These are phyloP conservation scores for Caenorhabditis becei DNA, from an alignment of 2,888 invertebrate genomes.

Conservation along the genomic window DNA sequence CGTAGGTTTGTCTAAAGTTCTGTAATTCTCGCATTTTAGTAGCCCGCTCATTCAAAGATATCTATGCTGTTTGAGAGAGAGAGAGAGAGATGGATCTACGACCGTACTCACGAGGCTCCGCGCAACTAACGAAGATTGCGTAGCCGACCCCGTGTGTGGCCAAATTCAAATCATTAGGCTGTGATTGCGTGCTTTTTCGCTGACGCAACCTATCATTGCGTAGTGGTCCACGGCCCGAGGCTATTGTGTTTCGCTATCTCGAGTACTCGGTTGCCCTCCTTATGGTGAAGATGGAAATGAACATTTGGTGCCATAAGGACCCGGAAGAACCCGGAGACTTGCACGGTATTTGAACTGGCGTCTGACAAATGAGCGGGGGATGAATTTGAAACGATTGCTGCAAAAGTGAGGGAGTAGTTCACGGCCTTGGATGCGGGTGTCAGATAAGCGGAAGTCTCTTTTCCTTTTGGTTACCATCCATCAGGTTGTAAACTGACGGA, in stretches of 20 bases:
- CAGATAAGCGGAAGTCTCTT: conserved; percentile 56
- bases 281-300: conserved; percentile 17
- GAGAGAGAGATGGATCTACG: background rate
- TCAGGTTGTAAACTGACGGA: conserved; percentile 38
- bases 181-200: conserved; percentile 45
- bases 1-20: no score
- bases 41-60: no score
- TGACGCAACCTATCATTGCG: conserved; percentile 57
- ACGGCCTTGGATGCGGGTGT: conserved; percentile 56
- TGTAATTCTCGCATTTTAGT: no score
- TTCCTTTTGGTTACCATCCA: conserved; percentile 23
- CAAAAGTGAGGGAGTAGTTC: conserved; percentile 35
- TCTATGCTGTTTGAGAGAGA: no score
- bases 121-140: background rate
- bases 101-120: background rate
- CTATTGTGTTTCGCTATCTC: conserved; percentile 52
- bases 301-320: conserved; percentile 47
- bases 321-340: background rate
- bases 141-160: background rate
- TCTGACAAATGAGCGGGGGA: background rate
- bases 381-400: conserved; percentile 32
- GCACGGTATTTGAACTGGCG: background rate
- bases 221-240: background rate
- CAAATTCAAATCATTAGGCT: conserved; percentile 53
- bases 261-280: conserved; percentile 31